phyloP scores from a whole-genome alignment of 2,113 vertebrate genomes.

The Guaruba guarouba region DNA sequence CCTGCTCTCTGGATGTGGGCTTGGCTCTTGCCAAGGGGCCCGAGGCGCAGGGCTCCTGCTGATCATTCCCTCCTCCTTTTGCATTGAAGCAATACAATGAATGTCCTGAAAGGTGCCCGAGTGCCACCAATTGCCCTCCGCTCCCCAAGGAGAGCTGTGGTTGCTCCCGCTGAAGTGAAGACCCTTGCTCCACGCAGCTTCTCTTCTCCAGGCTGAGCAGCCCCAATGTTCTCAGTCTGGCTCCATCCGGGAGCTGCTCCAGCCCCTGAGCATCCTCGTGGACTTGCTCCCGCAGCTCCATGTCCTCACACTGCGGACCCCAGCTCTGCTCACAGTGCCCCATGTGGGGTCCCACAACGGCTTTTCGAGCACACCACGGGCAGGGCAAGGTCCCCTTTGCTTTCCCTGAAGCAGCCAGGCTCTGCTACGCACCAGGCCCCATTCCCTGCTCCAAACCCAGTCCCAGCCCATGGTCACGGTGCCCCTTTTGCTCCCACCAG shows the following conservation, averaged over 20 bases:
- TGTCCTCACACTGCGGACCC: neutral
- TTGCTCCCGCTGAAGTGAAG: neutral
- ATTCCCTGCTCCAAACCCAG: neutral
- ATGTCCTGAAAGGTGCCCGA: neutral
- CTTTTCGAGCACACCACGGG: rapidly evolving
- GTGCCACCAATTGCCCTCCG: rapidly evolving
- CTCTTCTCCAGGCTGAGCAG: too few relatives aligned
- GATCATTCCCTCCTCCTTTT: neutral
- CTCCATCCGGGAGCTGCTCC: neutral
- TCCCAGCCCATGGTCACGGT: neutral
- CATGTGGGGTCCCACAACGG: neutral
- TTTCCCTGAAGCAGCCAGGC: rapidly evolving
- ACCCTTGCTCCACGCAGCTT: neutral
- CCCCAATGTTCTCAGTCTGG: neutral
- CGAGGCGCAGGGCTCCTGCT: rapidly evolving
- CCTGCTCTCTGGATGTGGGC: neutral
- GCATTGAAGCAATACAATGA: rapidly evolving
- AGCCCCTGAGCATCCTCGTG: neutral
- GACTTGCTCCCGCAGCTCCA: neutral
- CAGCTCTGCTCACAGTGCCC: too few relatives aligned
- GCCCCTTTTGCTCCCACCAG: rapidly evolving
- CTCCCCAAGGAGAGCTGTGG: rapidly evolving
- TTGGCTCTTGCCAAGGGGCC: neutral
- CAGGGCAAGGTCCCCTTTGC: neutral
- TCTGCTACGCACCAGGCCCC: neutral